Evolutionary conservation across 2,797 vertebrate genomes (phyloP).

Genomic region (Otus scops): DNA sequence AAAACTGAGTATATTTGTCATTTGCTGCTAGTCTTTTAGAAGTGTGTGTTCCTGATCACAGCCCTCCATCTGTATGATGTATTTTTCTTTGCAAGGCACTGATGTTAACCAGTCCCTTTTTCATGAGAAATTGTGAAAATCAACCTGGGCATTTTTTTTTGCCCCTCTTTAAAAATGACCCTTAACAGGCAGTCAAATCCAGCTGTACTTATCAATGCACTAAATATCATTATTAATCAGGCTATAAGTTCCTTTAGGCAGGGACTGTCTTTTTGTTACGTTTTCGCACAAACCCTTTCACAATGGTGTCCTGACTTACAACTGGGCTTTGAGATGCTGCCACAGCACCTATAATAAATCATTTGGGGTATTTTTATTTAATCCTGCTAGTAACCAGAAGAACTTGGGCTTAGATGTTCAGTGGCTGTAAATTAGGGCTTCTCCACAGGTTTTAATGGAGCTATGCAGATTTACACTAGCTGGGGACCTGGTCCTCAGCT

Average conservation of each 20-base stretch:
- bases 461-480: neutral
- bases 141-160: neutral
- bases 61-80: neutral
- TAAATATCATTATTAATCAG: conserved; percentile 1
- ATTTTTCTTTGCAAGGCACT: neutral
- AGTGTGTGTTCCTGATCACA: neutral
- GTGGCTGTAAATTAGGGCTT: neutral
- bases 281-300: neutral
- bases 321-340: neutral
- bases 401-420: conserved; percentile 24
- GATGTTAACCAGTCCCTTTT: neutral
- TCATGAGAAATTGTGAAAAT: neutral
- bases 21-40: conserved; percentile 28
- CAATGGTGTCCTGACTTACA: neutral
- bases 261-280: neutral
- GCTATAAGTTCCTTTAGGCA: neutral
- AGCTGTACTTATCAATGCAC: neutral
- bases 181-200: neutral
- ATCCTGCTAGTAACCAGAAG: neutral
- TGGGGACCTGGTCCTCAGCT: neutral
- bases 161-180: neutral
- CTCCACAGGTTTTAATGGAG: neutral
- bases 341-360: neutral
- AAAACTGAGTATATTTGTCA: conserved; percentile 1
- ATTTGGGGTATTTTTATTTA: neutral